Percentiles rank a stretch among this genome's conserved stretches.
These are phyloP conservation scores for Gulo gulo DNA, from an alignment of 2,113 vertebrate genomes.

Conservation along the genomic window DNA sequence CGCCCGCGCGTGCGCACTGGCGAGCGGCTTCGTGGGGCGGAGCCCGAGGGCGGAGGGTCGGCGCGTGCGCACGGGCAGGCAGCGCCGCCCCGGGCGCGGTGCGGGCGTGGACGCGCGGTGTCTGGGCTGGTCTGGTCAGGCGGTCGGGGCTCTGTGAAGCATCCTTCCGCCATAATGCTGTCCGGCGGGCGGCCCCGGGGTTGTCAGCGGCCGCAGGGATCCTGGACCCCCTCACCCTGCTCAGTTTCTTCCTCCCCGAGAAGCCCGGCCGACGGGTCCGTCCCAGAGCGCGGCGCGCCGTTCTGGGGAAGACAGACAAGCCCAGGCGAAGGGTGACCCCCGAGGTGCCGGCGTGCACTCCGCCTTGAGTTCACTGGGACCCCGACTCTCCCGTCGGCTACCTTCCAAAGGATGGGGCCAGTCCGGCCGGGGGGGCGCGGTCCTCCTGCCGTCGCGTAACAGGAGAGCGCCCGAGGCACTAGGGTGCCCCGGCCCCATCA, in stretches of 20 bases:
- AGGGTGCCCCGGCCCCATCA: background rate
- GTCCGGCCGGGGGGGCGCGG: background rate
- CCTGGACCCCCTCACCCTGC: background rate
- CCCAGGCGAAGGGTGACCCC: background rate
- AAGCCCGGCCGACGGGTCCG: background rate
- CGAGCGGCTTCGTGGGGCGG: background rate
- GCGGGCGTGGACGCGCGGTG: background rate
- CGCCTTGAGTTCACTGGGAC: background rate
- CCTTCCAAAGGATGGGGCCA: background rate
- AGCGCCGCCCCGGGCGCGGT: rapidly evolving
- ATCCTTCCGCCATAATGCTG: rapidly evolving
- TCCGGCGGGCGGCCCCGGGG: background rate
- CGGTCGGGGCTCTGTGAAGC: rapidly evolving
- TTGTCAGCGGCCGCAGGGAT: background rate
- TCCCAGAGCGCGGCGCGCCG: background rate
- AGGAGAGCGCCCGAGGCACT: too few relatives aligned
- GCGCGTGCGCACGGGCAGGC: background rate
- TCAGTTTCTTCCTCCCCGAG: background rate
- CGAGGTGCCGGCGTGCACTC: background rate
- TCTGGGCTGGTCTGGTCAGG: rapidly evolving
- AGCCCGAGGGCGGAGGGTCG: too few relatives aligned
- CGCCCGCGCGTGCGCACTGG: background rate
- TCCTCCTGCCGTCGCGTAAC: background rate
- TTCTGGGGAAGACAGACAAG: background rate
- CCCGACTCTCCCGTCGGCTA: background rate